Percentiles rank a stretch among this genome's conserved stretches.
Conservation (phyloP, 2,888 invertebrate species). For the Epirrhoe tristata region DNA sequence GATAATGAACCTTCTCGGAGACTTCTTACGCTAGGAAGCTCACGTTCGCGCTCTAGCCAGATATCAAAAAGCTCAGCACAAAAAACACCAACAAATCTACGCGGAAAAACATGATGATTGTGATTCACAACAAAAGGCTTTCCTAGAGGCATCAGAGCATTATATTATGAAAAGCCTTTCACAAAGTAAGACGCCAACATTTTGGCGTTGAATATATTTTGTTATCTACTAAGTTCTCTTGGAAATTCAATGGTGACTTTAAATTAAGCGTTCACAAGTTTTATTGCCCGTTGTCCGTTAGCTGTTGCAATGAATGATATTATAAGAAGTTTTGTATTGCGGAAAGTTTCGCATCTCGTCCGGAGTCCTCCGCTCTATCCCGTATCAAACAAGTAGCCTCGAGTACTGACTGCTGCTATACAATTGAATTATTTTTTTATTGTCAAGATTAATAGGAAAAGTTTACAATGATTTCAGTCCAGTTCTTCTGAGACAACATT, state of each 20-base stretch:
- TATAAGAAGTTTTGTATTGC: slow-evolving; percentile 63
- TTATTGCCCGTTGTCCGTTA: slow-evolving; percentile 69
- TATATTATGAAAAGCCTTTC: slow-evolving; percentile 14
- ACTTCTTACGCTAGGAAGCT: not conserved
- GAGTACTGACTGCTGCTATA: slow-evolving; percentile 13
- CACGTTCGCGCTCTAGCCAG: not conserved
- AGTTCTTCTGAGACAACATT: not conserved
- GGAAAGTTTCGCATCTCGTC: slow-evolving; percentile 47
- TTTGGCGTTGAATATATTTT: slow-evolving; percentile 30
- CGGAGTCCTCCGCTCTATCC: slow-evolving; percentile 33
- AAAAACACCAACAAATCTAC: slow-evolving; percentile 10
- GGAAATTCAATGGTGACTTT: slow-evolving; percentile 55
- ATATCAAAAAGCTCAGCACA: not conserved
- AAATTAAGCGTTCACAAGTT: slow-evolving; percentile 65
- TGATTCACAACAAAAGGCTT: slow-evolving; percentile 15
- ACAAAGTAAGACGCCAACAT: slow-evolving; percentile 18
- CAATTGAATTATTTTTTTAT: not conserved
- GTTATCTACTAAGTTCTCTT: slow-evolving; percentile 36
- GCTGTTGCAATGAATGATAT: slow-evolving; percentile 61
- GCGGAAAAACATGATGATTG: slow-evolving; percentile 15
- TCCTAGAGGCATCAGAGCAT: slow-evolving; percentile 10
- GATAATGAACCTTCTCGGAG: not conserved
- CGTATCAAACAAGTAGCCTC: slow-evolving; percentile 28
- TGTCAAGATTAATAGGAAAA: not conserved
- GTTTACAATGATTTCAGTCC: not conserved